Conservation (phyloP, 2,888 invertebrate genomes). For the Sesamia inferens region DNA sequence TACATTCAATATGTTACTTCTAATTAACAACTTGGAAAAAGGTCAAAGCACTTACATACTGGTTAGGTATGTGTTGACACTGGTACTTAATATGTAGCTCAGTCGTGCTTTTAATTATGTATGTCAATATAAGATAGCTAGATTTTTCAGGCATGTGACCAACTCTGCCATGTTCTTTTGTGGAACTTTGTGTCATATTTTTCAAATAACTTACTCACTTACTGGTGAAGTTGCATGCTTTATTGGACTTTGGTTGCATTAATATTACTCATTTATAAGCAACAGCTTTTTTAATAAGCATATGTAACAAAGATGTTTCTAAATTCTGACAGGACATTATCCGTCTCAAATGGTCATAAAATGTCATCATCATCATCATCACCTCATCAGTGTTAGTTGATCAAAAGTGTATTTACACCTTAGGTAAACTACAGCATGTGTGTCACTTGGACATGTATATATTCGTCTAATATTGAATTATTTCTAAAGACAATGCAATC, state of each 20-base stretch:
- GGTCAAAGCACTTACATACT: slow-evolving; percentile 61
- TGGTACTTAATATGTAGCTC: slow-evolving; percentile 34
- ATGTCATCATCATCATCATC: no score
- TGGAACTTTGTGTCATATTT: slow-evolving; percentile 5
- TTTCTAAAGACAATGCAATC: not conserved
- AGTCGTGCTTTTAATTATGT: slow-evolving; percentile 44
- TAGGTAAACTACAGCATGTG: not conserved
- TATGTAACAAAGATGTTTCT: not conserved
- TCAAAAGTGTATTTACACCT: not conserved
- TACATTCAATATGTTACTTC: slow-evolving; percentile 65
- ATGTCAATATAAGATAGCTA: slow-evolving; percentile 30
- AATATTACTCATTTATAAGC: not conserved
- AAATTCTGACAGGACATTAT: not conserved
- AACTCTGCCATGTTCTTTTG: slow-evolving; percentile 12
- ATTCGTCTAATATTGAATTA: not conserved
- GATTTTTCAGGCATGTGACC: slow-evolving; percentile 29
- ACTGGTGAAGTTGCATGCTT: not conserved
- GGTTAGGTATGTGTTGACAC: slow-evolving; percentile 44
- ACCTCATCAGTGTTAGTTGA: not conserved
- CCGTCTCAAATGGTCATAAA: not conserved
- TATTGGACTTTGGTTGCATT: not conserved
- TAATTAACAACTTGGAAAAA: slow-evolving; percentile 71
- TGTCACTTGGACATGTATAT: not conserved
- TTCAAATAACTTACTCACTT: not conserved
- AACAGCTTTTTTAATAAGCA: not conserved